Evolutionary conservation across 2,888 invertebrate species (phyloP), one percentile per base, ranked within the genome.

Genomic region (Nematopogon swammerdamellus): DNA sequence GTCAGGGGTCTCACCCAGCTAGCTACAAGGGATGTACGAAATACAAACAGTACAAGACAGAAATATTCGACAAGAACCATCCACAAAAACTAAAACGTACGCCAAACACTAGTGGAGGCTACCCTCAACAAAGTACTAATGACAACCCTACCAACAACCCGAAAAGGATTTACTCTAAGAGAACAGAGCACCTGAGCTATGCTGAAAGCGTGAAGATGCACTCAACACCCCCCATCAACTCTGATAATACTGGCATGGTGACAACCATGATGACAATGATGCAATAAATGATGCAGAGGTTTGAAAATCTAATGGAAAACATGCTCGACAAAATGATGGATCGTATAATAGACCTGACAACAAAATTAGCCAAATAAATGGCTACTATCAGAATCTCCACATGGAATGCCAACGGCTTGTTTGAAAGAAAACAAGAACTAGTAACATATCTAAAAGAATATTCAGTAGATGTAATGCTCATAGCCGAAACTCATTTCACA

Each of bases 1-100:
- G 57, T 42, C 18, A 36, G 17, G 50, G 54, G 19, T 49, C 52
- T 46, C 57, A 56, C 30, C 55, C 55, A 10, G 54, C 54, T 10
- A 57, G 54, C 51, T 57, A 55, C 18, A 49, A 49, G 44, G 48
- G 48, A 14, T 49, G 55, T 42, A 36, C 8, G 3, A 36, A 45
- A 18, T 54, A 56, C 43, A 52, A 54, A 44, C 51, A 55, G 18
- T 55, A 53, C 18, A 52, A 48, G 47, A 50, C 51, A 44, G 42
- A 44, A 30, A 51, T 54, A 11, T 20, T 36, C 25, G 36, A 36
- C 11, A 36, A 36, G n/a, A 36, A 36, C n/a, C 36, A 14, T 8
- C 8, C 3, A 3, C 36, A 36, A 36, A 36, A 36, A 36, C n/a
- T 14, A 36, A 36, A 36, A 36, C 36, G n/a, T n/a, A n/a, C n/a